Conservation (phyloP, 1,140 invertebrate species). For the Hycleus cichorii region DNA sequence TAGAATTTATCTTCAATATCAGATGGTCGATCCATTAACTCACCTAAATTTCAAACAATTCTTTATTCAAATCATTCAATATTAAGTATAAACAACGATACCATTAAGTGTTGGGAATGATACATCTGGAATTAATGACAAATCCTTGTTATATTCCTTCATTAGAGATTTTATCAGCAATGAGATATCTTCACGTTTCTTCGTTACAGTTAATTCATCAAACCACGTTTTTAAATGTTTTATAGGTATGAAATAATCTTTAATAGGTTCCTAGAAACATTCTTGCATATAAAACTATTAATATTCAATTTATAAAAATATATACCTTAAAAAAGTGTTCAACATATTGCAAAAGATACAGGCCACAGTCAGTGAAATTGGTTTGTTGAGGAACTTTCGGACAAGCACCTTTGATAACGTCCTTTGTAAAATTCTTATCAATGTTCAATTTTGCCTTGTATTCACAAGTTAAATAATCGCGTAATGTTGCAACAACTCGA, state of each 20-base stretch:
- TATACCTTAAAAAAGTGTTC: slow-evolving; percentile 85
- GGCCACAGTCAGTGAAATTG: slow-evolving; percentile 94
- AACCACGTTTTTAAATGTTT: slow-evolving; percentile 71
- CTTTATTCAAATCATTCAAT: not conserved
- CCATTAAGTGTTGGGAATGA: slow-evolving; percentile 58
- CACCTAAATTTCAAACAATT: slow-evolving; percentile 16
- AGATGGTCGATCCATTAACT: slow-evolving; percentile 21
- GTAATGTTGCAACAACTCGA: slow-evolving; percentile 75
- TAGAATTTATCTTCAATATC: slow-evolving; percentile 18
- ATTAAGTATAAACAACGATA: slow-evolving; percentile 25
- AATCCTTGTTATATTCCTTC: slow-evolving; percentile 52
- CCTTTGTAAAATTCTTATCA: slow-evolving; percentile 63
- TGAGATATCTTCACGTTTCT: slow-evolving; percentile 74
- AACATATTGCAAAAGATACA: slow-evolving; percentile 92
- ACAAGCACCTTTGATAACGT: slow-evolving; percentile 72
- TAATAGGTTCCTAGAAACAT: slow-evolving; percentile 58
- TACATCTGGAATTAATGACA: slow-evolving; percentile 53
- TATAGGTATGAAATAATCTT: slow-evolving; percentile 67
- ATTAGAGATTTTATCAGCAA: slow-evolving; percentile 63
- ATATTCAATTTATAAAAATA: slow-evolving; percentile 17
- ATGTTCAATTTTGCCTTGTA: slow-evolving; percentile 67
- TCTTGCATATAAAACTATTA: not conserved
- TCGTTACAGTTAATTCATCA: slow-evolving; percentile 65
- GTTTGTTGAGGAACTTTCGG: slow-evolving; percentile 93
- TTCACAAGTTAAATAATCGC: slow-evolving; percentile 86